These are phyloP conservation scores for Patella caerulea DNA, from an alignment of 2,888 invertebrate genomes.

Conservation along the genomic window DNA sequence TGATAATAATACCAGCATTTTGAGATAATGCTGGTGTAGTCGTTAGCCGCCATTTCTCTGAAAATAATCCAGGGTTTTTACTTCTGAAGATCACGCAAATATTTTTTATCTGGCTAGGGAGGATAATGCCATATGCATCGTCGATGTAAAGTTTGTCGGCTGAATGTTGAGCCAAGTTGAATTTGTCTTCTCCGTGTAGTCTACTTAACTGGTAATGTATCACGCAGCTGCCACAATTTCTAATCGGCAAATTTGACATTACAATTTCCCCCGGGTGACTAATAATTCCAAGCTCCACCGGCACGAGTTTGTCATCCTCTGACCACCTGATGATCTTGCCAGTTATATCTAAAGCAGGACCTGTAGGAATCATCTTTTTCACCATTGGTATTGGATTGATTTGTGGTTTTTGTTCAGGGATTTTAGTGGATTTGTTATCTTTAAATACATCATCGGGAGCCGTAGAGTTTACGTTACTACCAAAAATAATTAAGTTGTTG, in stretches of 20 bases:
- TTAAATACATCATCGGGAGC: background rate
- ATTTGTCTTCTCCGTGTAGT: background rate
- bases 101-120: background rate
- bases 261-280: background rate
- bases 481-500: background rate
- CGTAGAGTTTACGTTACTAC: background rate
- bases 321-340: background rate
- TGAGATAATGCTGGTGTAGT: background rate
- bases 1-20: background rate
- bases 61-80: background rate
- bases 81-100: background rate
- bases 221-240: background rate
- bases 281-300: background rate
- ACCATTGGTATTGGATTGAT: background rate
- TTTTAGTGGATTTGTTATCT: no score
- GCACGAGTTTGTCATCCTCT: background rate
- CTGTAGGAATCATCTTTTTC: background rate
- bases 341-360: background rate
- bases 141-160: background rate
- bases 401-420: background rate
- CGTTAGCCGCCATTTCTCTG: background rate
- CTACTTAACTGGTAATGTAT: background rate
- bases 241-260: background rate
- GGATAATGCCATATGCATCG: background rate
- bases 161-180: background rate